Evolutionary conservation across 2,888 invertebrate species (phyloP), one percentile per base, ranked within the genome.

Genomic region (Chloroclysta siterata): DNA sequence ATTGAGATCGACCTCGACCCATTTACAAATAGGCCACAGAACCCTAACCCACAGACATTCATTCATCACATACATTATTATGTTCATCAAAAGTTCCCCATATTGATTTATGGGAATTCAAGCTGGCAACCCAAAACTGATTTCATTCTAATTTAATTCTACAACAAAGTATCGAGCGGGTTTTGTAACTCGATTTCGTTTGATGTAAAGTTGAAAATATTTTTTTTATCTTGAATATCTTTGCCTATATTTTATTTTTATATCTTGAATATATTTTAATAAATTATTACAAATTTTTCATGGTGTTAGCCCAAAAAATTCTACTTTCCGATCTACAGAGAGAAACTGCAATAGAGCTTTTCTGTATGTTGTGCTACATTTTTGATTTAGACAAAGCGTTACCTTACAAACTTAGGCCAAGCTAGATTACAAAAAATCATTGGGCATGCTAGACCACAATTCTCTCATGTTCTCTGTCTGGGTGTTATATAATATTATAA

Each of bases 91-190:
- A 61, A 54, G 57, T 66, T 57, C 41, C 8, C 39, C 14, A 53
- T 62, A 64, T 61, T 64, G 64, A 62, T 64, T 64, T 64, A 67
- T 64, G 59, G 42, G 64, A 53, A 67, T 61, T 54, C 29, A 47
- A 63, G 63, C 63, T 69, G 54, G 55, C 61, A 63, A 57, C 70
- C 67, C 60, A 66, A 66, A 68, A 62, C 66, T 68, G 74, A 69
- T 69, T 72, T 72, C 63, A 74, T 69, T 73, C 69, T 74, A 74
- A 77, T 78, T 74, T 73, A 71, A 75, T 77, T 71, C 71, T 62
- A 69, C 68, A 67, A 70, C 66, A 70, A 67, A 71, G 68, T 70
- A 66, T 59, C 36, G 60, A 47, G 15, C 29, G 55, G 48, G 48
- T 60, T 48, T 44, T 47, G 33, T 14, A 44, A 56, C 17, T 53